phyloP scores from a whole-genome alignment of 1,140 invertebrate genomes.

The Brachionus koreanus region DNA sequence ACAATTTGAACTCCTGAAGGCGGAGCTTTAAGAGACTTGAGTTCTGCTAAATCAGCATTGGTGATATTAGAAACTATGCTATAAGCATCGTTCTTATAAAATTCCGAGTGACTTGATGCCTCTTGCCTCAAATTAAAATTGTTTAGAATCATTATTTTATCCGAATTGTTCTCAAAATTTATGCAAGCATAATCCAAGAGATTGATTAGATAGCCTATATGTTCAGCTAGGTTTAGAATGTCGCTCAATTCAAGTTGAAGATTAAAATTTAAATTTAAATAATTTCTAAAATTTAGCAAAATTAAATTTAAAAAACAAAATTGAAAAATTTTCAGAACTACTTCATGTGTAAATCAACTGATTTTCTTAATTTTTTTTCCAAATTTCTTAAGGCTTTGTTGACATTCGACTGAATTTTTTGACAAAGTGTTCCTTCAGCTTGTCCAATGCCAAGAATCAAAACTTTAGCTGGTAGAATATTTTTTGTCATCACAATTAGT shows the following conservation, averaged over 20 bases:
- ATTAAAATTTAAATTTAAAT: neutral
- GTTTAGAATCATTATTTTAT: neutral
- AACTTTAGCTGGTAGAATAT: neutral
- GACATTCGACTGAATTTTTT: neutral
- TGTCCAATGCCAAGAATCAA: neutral
- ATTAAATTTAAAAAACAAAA: no score
- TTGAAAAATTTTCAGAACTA: neutral
- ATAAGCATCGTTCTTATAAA: neutral
- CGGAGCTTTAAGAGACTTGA: neutral
- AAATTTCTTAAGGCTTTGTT: neutral
- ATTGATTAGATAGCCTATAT: neutral
- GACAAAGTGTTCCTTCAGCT: neutral
- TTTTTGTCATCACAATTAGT: neutral
- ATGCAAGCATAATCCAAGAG: neutral
- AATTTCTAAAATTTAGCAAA: neutral
- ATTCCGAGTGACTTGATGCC: neutral
- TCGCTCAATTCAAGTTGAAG: conserved; percentile 1
- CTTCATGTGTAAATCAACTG: neutral
- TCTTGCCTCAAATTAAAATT: neutral
- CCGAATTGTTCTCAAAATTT: neutral
- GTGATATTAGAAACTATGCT: neutral
- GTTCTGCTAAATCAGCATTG: neutral
- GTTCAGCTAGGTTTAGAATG: neutral
- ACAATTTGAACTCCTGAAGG: neutral
- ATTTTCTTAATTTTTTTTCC: neutral